These are phyloP conservation scores for Mesorhabditis sp. DNA, from an alignment of 2,888 invertebrate genomes.

Conservation along the genomic window DNA sequence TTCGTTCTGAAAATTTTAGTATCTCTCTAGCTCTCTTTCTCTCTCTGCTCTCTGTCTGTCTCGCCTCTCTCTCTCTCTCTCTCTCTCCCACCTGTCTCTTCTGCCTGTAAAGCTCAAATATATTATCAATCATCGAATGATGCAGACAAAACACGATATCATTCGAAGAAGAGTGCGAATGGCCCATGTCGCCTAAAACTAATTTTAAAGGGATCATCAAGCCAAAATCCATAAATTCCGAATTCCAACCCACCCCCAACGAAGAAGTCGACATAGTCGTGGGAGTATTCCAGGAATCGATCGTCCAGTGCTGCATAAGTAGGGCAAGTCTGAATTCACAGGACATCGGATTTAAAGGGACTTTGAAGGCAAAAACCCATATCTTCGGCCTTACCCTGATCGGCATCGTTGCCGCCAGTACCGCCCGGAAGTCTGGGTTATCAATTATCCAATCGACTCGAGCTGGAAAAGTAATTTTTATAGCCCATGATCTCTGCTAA, in stretches of 20 bases:
- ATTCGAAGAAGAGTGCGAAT: slow-evolving; percentile 53
- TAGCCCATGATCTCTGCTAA: not conserved
- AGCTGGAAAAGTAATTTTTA: slow-evolving; percentile 20
- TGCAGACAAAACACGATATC: slow-evolving; percentile 60
- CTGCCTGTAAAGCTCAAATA: slow-evolving; percentile 57
- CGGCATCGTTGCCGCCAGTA: slow-evolving; percentile 24
- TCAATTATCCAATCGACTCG: slow-evolving; percentile 40
- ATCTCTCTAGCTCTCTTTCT: slow-evolving; percentile 9
- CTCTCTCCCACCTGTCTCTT: slow-evolving; percentile 16
- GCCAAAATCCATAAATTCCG: not conserved
- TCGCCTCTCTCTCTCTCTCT: slow-evolving; percentile 10
- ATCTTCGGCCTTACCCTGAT: slow-evolving; percentile 3
- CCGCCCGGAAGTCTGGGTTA: slow-evolving; percentile 21
- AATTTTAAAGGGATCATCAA: too few relatives aligned
- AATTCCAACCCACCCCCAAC: slow-evolving; percentile 29
- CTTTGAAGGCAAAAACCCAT: too few relatives aligned
- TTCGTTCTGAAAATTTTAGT: slow-evolving; percentile 20
- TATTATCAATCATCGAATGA: slow-evolving; percentile 58
- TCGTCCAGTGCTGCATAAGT: slow-evolving; percentile 44
- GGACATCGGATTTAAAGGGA: too few relatives aligned
- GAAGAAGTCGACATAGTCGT: slow-evolving; percentile 55
- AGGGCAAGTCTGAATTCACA: slow-evolving; percentile 29
- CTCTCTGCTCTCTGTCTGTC: slow-evolving; percentile 29
- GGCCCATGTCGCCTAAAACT: slow-evolving; percentile 44
- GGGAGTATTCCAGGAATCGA: slow-evolving; percentile 52